Conservation (phyloP, 2,888 invertebrate species). For the Ectobius pallidus region DNA sequence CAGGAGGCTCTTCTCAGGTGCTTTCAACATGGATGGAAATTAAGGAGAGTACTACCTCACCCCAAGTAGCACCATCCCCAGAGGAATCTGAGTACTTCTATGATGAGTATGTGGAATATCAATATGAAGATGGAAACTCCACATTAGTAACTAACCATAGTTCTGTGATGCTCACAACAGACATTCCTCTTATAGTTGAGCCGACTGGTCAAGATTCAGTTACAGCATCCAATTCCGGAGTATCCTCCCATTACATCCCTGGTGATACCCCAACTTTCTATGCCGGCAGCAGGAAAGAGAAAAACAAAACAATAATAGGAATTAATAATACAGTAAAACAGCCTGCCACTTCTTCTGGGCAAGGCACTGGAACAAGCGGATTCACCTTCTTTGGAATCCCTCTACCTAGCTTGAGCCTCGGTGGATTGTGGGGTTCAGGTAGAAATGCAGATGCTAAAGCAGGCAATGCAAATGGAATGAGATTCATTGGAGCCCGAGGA, state of each 20-base stretch:
- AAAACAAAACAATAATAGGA: conserved; percentile 41
- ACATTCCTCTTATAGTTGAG: conserved; percentile 24
- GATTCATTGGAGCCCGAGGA: conserved; percentile 39
- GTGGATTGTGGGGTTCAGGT: conserved; percentile 54
- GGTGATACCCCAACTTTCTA: conserved; percentile 68
- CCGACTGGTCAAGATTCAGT: neutral
- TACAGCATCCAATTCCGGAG: conserved; percentile 1
- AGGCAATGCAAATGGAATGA: conserved; percentile 20
- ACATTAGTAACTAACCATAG: conserved; percentile 35
- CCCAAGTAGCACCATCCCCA: conserved; percentile 64
- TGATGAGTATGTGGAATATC: conserved; percentile 80
- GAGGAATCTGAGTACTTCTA: conserved; percentile 83
- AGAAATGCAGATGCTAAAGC: conserved; percentile 54
- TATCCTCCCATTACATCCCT: conserved; percentile 54
- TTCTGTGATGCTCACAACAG: conserved; percentile 31
- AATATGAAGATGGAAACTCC: conserved; percentile 61
- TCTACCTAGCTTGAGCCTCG: conserved; percentile 70
- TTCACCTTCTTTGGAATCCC: conserved; percentile 89
- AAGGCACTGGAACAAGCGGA: no score
- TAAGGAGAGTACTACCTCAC: conserved; percentile 51
- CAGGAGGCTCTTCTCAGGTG: conserved; percentile 63
- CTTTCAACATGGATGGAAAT: conserved; percentile 63
- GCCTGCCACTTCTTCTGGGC: conserved; percentile 55
- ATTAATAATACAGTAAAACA: conserved; percentile 49
- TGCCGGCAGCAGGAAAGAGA: conserved; percentile 54